Evolutionary conservation across 2,888 invertebrate genomes (phyloP).

Genomic region (Monochamus alternatus): DNA sequence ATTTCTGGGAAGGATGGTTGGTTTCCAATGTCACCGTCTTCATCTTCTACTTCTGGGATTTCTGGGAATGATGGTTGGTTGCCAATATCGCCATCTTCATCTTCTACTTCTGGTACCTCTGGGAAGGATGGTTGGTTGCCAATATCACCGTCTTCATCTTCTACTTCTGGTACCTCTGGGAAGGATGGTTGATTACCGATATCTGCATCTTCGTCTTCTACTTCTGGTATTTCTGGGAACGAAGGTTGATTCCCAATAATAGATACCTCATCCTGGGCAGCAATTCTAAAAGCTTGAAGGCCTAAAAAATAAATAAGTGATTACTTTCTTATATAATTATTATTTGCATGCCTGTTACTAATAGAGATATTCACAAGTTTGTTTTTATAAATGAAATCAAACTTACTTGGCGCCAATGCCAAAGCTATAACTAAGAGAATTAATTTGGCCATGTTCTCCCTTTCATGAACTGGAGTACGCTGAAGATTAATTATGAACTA

Average conservation of each 20-base stretch:
- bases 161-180: constrained; percentile 19
- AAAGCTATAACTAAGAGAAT: constrained; percentile 37
- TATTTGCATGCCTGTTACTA: too few relatives aligned
- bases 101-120: constrained; percentile 22
- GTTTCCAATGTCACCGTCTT: constrained; percentile 5
- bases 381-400: too few relatives aligned
- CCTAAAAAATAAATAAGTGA: constrained; percentile 14
- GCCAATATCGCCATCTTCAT: background rate
- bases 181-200: constrained; percentile 28
- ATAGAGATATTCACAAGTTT: too few relatives aligned
- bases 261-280: background rate
- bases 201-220: background rate
- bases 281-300: background rate
- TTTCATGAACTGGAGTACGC: background rate
- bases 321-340: too few relatives aligned
- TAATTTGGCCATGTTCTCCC: constrained; percentile 29
- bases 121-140: constrained; percentile 30
- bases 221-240: constrained; percentile 10
- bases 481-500: background rate
- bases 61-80: constrained; percentile 20
- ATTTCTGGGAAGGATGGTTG: constrained; percentile 14
- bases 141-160: constrained; percentile 10
- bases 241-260: constrained; percentile 20
- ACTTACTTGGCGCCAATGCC: constrained; percentile 34
- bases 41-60: constrained; percentile 22